Base-by-base conservation (phyloP, 2,113 vertebrate genomes). In the Boulengeromyrus knoepffleri region DNA sequence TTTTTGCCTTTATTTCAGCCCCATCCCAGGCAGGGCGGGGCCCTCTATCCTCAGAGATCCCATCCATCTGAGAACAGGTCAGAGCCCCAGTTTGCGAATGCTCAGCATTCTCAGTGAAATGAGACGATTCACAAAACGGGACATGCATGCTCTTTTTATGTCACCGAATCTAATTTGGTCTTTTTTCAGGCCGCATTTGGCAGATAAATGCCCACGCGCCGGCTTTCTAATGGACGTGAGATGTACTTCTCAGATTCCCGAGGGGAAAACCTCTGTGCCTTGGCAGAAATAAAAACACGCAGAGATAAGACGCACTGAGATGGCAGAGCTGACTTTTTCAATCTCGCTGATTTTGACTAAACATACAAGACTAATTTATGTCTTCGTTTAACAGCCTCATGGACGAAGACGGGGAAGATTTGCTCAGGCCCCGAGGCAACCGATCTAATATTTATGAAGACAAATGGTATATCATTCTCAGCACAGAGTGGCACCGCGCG, bases 391-490 rank as follows among this genome's bases (percentile, higher is more conserved):
- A 66, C 47, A 89, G 74, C 50, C 21, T 80, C 46, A 89, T n/a
- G 31, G 36, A 83, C 77, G 88, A 13, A 89, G 47, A 66, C 36
- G 52, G 70, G 46, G 49, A n/a, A 83, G 83, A 83, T 89, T 52
- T 83, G 46, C 27, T 45, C 70, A n/a, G 45, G 74, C 74, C 88
- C 74, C 52, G 5, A 80, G 74, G 88, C 47, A 89, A 45, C 36
- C 47, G 49, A 89, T 89, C 27, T 80, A 89, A 84, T 89, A 89
- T 89, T 89, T 89, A 89, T 83, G 88, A 89, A 83, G 88, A 89
- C 70, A 83, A 89, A 89, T 83, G 88, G 74, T 56, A 47, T 45
- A 53, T 53, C 88, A 36, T 19, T 36, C 8, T 31, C 24, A 12
- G 74, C n/a, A 47, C 70, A 89, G 88, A 52, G 46, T 83, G 24